phyloP scores from a whole-genome alignment of 2,888 invertebrate genomes.

The Chouioia cunea region DNA sequence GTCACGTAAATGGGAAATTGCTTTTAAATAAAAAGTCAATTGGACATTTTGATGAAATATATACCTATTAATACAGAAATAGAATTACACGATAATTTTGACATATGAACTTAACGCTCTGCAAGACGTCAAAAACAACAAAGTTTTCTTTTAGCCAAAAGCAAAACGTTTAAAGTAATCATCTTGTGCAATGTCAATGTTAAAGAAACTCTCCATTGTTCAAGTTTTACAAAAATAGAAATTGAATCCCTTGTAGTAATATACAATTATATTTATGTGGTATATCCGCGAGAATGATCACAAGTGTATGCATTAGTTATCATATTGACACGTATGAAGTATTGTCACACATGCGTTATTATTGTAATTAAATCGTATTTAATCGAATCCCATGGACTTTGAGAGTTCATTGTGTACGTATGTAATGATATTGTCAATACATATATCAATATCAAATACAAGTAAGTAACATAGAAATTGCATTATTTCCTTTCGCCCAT shows the following conservation, averaged over 20 bases:
- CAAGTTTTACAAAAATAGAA: constrained; percentile 12
- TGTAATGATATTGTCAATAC: constrained; percentile 52
- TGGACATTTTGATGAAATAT: no score
- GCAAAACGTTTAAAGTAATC: no score
- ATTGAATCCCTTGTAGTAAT: neutral
- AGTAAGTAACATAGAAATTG: constrained; percentile 22
- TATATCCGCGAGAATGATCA: constrained; percentile 41
- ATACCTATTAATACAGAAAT: no score
- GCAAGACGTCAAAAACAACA: no score
- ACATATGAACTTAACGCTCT: no score
- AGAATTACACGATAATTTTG: no score
- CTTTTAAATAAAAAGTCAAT: no score
- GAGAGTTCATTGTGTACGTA: constrained; percentile 49
- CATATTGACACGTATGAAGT: constrained; percentile 35
- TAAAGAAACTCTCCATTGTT: constrained; percentile 4
- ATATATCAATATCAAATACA: constrained; percentile 46
- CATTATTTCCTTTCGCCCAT: constrained; percentile 1
- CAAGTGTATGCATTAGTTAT: constrained; percentile 38
- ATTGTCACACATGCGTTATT: constrained; percentile 31
- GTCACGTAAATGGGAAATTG: no score
- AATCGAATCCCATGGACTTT: constrained; percentile 43
- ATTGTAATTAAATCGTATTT: constrained; percentile 42
- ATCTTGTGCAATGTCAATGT: constrained; percentile 16
- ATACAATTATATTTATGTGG: constrained; percentile 10
- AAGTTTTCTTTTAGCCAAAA: no score